Base-by-base conservation (phyloP, 2,797 vertebrate genomes). In the Sebastes itinus region DNA sequence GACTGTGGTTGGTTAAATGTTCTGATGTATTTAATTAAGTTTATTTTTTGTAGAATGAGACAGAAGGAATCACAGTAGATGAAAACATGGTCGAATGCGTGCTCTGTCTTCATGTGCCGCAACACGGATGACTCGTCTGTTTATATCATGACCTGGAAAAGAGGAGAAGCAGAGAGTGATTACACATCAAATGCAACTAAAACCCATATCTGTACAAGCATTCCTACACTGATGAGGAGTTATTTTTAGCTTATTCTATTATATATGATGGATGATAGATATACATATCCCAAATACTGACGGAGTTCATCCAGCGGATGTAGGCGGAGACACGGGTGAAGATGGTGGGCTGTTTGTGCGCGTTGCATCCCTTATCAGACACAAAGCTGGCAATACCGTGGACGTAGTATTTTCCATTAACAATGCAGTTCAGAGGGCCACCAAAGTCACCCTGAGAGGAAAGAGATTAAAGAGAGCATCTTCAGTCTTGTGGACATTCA, bases 281-380 rank as follows among this genome's bases (percentile, higher is more conserved):
- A 7, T 6, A 64, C 23, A 60, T 59, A 25, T 56, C 13, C 14
- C 32, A 35, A n/a, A 78, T 46, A 92, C 92, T 84, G 27, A 94
- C 91, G 32, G 82, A 76, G 85, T 94, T 73, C 2, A 97, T 96
- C 97, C 97, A 98, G 52, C 92, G 74, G 69, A 93, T 94, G 89
- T 96, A 97, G 86, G 96, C 95, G 5, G 97, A 97, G 72, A 97
- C 95, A 0, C 96, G 95, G 30, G 96, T 97, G 96, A 97, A 98
- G 80, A 98, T 96, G 0, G 97, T 97, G 77, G 97, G 97, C 77
- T 97, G 98, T 88, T 4, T 80, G 61, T 22, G 4, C 7, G 84
- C 18, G 9, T 97, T 94, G 79, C 97, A 97, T 72, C 96, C 97
- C 6, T 0, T 1, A 2, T 78, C 18, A 55, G 96, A 97, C 59